These are phyloP conservation scores for Drosophila repleta DNA, from an alignment of 1,140 invertebrate genomes.

Conservation along the genomic window DNA sequence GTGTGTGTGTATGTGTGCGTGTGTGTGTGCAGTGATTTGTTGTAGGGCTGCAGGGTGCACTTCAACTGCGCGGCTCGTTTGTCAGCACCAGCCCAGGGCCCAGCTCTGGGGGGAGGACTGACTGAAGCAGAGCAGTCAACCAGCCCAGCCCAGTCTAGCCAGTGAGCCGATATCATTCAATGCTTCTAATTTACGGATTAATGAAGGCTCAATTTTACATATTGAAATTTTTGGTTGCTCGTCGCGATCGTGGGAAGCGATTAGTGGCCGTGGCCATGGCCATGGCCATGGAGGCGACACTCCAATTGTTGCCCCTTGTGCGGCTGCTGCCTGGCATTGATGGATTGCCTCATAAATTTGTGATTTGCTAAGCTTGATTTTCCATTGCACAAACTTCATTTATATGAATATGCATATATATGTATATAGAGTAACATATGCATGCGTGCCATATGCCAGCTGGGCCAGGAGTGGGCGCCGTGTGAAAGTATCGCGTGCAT, in stretches of 20 bases:
- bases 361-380: slow-evolving; percentile 74
- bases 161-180: slow-evolving; percentile 62
- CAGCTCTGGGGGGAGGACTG: neutral
- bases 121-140: slow-evolving; percentile 8
- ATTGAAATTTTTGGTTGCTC: slow-evolving; percentile 63
- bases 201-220: slow-evolving; percentile 81
- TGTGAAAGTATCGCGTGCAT: slow-evolving; percentile 19
- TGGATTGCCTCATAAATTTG: slow-evolving; percentile 81
- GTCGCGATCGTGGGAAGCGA: slow-evolving; percentile 76
- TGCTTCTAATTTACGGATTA: slow-evolving; percentile 82
- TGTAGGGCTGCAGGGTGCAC: slow-evolving; percentile 54
- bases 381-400: slow-evolving; percentile 59
- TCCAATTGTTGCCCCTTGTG: neutral
- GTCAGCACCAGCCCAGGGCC: slow-evolving; percentile 51
- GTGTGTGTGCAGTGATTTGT: slow-evolving; percentile 63
- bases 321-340: slow-evolving; percentile 59
- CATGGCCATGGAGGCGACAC: slow-evolving; percentile 16
- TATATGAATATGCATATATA: slow-evolving; percentile 42
- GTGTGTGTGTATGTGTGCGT: slow-evolving; percentile 17
- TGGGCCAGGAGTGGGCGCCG: neutral
- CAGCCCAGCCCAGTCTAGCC: slow-evolving; percentile 10
- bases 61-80: slow-evolving; percentile 55
- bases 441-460: slow-evolving; percentile 8
- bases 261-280: slow-evolving; percentile 49
- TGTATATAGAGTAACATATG: neutral